Percentiles rank a stretch among this genome's conserved stretches.
Evolutionary conservation across 2,888 invertebrate species (phyloP).

Genomic region (Clunio marinus): DNA sequence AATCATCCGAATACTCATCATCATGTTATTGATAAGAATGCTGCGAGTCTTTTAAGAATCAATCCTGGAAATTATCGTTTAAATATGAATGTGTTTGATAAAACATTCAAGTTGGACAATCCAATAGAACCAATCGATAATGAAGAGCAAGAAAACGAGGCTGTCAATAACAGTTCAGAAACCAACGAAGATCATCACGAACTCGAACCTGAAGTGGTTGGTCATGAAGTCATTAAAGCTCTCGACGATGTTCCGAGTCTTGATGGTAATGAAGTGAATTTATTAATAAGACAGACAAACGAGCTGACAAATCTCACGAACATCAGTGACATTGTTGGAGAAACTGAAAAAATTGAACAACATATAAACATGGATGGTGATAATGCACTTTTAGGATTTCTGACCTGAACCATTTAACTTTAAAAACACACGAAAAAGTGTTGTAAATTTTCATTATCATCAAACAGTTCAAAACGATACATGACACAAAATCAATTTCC

Average conservation of each 20-base stretch:
- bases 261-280: slow-evolving; percentile 32
- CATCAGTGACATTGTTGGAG: slow-evolving; percentile 29
- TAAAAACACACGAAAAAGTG: too few species aligned
- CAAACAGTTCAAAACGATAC: not conserved
- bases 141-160: not conserved
- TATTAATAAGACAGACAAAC: slow-evolving; percentile 21
- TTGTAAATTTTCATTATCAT: too few species aligned
- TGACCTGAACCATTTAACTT: slow-evolving; percentile 1
- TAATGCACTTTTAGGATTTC: slow-evolving; percentile 30
- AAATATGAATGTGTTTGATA: slow-evolving; percentile 37
- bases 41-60: slow-evolving; percentile 19
- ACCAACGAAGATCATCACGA: slow-evolving; percentile 18
- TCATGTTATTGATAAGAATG: slow-evolving; percentile 26
- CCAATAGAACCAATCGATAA: not conserved
- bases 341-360: not conserved
- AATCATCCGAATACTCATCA: slow-evolving; percentile 10
- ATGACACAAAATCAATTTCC: too few species aligned
- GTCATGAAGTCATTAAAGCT: slow-evolving; percentile 23
- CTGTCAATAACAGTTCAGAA: not conserved
- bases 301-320: slow-evolving; percentile 36
- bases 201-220: not conserved
- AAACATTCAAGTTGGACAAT: slow-evolving; percentile 20
- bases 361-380: too few species aligned
- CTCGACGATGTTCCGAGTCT: slow-evolving; percentile 24
- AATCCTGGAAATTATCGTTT: slow-evolving; percentile 21